Evolutionary conservation across 2,113 vertebrate species (phyloP).

Genomic region (Psettodes erumei): DNA sequence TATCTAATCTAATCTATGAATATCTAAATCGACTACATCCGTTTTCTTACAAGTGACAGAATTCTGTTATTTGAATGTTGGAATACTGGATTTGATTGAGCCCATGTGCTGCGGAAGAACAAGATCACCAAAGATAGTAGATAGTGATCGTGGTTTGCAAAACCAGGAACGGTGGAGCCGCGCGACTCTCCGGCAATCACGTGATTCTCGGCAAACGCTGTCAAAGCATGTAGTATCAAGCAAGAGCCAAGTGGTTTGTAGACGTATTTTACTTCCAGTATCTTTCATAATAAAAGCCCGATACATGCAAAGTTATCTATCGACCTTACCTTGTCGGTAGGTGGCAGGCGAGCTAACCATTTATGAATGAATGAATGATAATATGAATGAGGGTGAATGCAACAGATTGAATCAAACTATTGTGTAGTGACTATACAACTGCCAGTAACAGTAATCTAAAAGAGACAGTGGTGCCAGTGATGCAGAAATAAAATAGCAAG

Average conservation of each 20-base stretch:
- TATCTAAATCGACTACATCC: no score
- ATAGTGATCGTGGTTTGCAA: no score
- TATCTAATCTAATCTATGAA: no score
- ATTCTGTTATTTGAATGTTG: no score
- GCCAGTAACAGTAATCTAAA: not conserved
- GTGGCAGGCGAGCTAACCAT: not conserved
- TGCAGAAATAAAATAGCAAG: not conserved
- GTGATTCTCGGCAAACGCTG: conserved; percentile 27
- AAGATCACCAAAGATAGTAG: no score
- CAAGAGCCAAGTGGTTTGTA: not conserved
- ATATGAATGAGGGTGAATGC: not conserved
- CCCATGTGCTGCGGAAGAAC: no score
- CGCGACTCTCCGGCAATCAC: conserved; percentile 37
- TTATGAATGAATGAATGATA: not conserved
- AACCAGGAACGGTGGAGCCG: no score
- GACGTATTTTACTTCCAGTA: not conserved
- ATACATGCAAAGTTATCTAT: not conserved
- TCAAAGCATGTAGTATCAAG: accelerated
- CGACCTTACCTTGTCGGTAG: not conserved
- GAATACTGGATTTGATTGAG: not conserved
- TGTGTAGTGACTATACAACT: not conserved
- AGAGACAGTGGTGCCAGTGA: not conserved
- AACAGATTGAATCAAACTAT: not conserved
- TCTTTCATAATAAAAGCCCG: conserved; percentile 42
- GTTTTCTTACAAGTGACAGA: no score